A percentile compares a stretch with the other conserved stretches of the same genome.
phyloP scores from a whole-genome alignment of 2,888 invertebrate species.

The Therioaphis trifolii region DNA sequence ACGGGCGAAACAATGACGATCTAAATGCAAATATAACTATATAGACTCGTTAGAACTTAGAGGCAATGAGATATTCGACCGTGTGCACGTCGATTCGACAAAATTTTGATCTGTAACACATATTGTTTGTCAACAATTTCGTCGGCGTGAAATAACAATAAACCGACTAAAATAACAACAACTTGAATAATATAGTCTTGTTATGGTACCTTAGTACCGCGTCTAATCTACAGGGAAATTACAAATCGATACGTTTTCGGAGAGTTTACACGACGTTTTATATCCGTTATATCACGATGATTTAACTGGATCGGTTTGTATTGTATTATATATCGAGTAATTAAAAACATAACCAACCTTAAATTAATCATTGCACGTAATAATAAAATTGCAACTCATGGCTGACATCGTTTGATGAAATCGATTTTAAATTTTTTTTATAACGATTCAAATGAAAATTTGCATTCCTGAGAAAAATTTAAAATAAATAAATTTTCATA shows the following conservation, averaged over 20 bases:
- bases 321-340: constrained; percentile 18
- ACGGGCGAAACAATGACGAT: neutral
- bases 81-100: neutral
- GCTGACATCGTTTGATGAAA: neutral
- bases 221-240: too few species aligned
- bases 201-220: too few species aligned
- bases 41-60: too few species aligned
- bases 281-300: too few species aligned
- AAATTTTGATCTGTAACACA: neutral
- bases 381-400: constrained; percentile 16
- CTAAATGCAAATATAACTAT: neutral
- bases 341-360: constrained; percentile 25
- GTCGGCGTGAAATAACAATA: neutral
- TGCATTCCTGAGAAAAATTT: neutral
- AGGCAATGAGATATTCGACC: neutral
- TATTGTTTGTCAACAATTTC: neutral
- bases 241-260: too few species aligned
- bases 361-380: neutral
- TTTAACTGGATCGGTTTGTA: constrained; percentile 11
- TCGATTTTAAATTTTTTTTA: neutral
- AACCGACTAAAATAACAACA: too few species aligned
- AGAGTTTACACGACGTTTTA: too few species aligned
- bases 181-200: too few species aligned
- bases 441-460: neutral
- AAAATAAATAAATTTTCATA: neutral